Conservation (phyloP, 2,888 invertebrate genomes). For the Augochlorella aurata region DNA sequence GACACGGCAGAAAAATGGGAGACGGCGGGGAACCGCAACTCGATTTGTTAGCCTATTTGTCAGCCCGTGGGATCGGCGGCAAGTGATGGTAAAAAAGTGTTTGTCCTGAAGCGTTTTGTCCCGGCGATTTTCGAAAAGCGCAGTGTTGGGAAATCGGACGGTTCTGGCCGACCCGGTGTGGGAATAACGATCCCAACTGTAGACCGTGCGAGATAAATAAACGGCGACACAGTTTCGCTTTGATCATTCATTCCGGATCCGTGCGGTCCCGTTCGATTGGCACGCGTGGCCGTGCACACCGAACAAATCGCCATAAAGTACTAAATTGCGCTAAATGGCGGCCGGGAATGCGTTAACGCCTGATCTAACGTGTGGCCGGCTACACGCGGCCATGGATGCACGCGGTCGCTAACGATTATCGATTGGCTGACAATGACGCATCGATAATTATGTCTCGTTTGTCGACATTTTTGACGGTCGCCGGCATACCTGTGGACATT, state of each 20-base stretch:
- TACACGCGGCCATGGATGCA: not conserved
- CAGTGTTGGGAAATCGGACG: slow-evolving; percentile 27
- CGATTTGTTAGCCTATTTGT: slow-evolving; percentile 13
- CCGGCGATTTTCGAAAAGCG: slow-evolving; percentile 30
- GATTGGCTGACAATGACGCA: slow-evolving; percentile 18
- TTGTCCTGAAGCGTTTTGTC: slow-evolving; percentile 7
- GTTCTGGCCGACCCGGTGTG: slow-evolving; percentile 14
- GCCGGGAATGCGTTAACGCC: slow-evolving; percentile 61
- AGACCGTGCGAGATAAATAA: slow-evolving; percentile 61
- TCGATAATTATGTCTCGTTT: slow-evolving; percentile 35
- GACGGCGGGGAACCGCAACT: not conserved
- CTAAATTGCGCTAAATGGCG: slow-evolving; percentile 73
- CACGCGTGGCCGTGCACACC: slow-evolving; percentile 20
- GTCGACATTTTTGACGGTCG: not conserved
- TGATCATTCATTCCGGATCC: slow-evolving; percentile 63
- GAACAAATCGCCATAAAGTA: slow-evolving; percentile 61
- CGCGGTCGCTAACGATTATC: slow-evolving; percentile 33
- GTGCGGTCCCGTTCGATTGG: slow-evolving; percentile 56
- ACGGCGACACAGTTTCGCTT: slow-evolving; percentile 59
- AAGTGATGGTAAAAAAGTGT: not conserved
- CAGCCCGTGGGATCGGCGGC: not conserved
- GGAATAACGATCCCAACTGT: slow-evolving; percentile 50
- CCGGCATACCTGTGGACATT: not conserved
- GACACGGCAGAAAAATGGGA: not conserved
- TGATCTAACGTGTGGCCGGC: slow-evolving; percentile 48